These are phyloP conservation scores for Pangasius djambal DNA, from an alignment of 2,797 vertebrate species.

Conservation along the genomic window DNA sequence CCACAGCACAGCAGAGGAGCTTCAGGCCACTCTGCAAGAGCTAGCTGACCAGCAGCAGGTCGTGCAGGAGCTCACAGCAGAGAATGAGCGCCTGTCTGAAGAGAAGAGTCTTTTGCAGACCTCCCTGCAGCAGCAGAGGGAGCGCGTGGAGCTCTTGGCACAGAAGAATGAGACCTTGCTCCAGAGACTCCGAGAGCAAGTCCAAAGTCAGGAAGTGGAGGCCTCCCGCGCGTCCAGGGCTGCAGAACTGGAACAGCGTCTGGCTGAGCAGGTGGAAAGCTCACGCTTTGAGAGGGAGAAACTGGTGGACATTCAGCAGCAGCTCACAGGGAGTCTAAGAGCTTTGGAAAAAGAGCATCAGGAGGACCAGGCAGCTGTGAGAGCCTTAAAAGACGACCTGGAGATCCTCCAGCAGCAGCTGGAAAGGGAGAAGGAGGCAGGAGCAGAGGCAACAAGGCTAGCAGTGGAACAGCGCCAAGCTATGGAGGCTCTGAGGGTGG, in stretches of 20 bases:
- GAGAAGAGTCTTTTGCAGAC: conserved; percentile 91
- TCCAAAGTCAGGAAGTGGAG: conserved; percentile 78
- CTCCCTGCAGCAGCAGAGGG: conserved; percentile 89
- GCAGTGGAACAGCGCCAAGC: conserved; percentile 78
- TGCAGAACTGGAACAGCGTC: conserved; percentile 87
- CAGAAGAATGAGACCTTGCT: conserved; percentile 90
- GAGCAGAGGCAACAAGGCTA: conserved; percentile 63
- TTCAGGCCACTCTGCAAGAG: conserved; percentile 96
- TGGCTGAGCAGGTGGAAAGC: conserved; percentile 86
- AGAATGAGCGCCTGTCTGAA: conserved; percentile 89
- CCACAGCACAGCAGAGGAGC: conserved; percentile 93
- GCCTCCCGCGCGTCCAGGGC: conserved; percentile 75
- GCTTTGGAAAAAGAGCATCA: conserved; percentile 89
- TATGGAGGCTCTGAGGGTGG: conserved; percentile 80
- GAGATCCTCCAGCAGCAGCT: conserved; percentile 77
- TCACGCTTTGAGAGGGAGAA: conserved; percentile 93
- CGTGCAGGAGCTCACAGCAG: conserved; percentile 92
- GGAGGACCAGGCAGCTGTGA: conserved; percentile 78
- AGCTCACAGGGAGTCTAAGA: conserved; percentile 88
- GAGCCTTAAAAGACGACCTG: conserved; percentile 81
- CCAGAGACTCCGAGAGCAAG: conserved; percentile 82
- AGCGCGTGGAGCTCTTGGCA: conserved; percentile 84
- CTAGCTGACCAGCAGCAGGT: conserved; percentile 94
- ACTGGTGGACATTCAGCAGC: conserved; percentile 93
- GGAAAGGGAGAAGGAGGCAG: conserved; percentile 76